phyloP scores from a whole-genome alignment of 2,888 invertebrate genomes.

The Trisateles emortualis region DNA sequence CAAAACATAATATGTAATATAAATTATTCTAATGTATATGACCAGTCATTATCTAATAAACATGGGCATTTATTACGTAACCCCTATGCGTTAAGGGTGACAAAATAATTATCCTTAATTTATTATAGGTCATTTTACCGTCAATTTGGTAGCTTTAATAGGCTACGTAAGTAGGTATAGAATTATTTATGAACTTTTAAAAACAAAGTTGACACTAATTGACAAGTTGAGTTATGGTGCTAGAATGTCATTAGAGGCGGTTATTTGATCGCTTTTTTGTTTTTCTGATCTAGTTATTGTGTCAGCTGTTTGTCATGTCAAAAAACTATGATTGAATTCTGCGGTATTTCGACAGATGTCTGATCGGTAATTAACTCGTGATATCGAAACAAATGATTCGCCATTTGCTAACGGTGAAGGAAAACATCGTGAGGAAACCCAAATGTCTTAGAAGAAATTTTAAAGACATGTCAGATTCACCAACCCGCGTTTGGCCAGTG shows the following conservation, averaged over 20 bases:
- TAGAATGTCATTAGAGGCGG: constrained; percentile 25
- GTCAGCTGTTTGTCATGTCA: constrained; percentile 29
- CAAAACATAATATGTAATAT: neutral
- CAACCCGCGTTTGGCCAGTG: no score
- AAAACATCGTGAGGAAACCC: no score
- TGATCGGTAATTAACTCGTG: constrained; percentile 3
- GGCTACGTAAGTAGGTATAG: constrained; percentile 22
- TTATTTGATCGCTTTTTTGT: constrained; percentile 20
- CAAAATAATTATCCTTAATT: constrained; percentile 44
- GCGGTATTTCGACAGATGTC: neutral
- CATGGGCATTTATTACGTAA: constrained; percentile 7
- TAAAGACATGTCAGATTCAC: no score
- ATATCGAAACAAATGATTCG: no score
- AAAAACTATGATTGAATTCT: neutral
- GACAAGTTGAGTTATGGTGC: constrained; percentile 46
- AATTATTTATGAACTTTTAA: constrained; percentile 39
- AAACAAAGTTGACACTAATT: constrained; percentile 44
- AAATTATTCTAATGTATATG: neutral
- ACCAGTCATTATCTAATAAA: constrained; percentile 6
- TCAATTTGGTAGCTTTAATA: constrained; percentile 44
- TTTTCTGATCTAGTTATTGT: constrained; percentile 18
- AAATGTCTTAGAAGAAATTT: no score
- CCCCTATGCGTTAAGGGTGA: constrained; percentile 21
- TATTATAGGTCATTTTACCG: constrained; percentile 28
- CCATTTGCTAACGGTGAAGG: no score